Percentiles rank a stretch among this genome's conserved stretches.
phyloP scores from a whole-genome alignment of 1,140 invertebrate species.

The Apis dorsata region DNA sequence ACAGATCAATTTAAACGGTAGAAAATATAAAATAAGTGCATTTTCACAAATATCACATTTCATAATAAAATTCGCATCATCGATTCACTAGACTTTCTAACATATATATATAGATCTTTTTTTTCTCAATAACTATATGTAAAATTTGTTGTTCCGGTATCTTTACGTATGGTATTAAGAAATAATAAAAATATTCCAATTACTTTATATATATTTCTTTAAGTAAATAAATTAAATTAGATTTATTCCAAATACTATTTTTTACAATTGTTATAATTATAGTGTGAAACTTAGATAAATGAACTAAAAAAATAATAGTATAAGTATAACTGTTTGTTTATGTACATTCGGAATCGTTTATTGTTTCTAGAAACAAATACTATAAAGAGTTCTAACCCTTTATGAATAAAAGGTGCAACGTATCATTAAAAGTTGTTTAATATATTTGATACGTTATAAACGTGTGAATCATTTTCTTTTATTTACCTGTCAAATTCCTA shows the following conservation, averaged over 20 bases:
- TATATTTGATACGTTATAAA: conserved; percentile 38
- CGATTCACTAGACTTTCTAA: conserved; percentile 42
- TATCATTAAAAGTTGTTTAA: conserved; percentile 45
- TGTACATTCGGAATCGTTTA: conserved; percentile 14
- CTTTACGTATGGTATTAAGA: conserved; percentile 53
- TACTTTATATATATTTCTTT: conserved; percentile 44
- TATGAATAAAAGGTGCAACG: conserved; percentile 37
- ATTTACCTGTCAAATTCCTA: background rate
- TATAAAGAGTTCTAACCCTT: conserved; percentile 28
- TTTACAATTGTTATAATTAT: background rate
- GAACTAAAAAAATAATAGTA: background rate
- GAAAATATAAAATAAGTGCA: conserved; percentile 36
- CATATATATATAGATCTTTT: conserved; percentile 39
- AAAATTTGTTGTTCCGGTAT: conserved; percentile 52
- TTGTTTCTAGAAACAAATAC: conserved; percentile 10
- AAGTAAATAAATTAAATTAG: conserved; percentile 50
- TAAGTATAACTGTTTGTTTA: conserved; percentile 27
- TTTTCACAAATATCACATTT: conserved; percentile 39
- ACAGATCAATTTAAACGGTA: conserved; percentile 13
- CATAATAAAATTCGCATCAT: conserved; percentile 45
- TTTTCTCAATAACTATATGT: conserved; percentile 51
- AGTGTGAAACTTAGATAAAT: background rate
- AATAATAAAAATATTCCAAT: conserved; percentile 34
- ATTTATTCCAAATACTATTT: conserved; percentile 3
- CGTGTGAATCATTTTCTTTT: background rate